These are phyloP conservation scores for Anorthoa munda DNA, from an alignment of 2,888 invertebrate genomes.

Conservation along the genomic window DNA sequence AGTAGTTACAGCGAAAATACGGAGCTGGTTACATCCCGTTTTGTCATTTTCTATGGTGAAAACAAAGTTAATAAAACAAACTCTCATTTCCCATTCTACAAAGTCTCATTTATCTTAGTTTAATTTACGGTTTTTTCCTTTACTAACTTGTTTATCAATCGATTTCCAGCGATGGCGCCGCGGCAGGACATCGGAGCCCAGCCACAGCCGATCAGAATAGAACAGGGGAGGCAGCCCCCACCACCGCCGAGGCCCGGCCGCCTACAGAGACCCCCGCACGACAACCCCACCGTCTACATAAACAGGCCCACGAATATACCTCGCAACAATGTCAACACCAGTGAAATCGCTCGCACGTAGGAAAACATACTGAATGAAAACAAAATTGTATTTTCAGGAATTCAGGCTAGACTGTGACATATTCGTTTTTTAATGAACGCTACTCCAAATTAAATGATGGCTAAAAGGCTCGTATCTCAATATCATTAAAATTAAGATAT, in stretches of 20 bases:
- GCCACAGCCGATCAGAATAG: slow-evolving; percentile 77
- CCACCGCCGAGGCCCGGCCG: slow-evolving; percentile 85
- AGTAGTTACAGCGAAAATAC: slow-evolving; percentile 7
- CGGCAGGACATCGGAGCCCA: slow-evolving; percentile 82
- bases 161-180: slow-evolving; percentile 83
- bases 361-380: slow-evolving; percentile 50
- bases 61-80: slow-evolving; percentile 1
- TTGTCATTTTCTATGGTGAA: background rate
- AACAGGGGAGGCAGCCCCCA: slow-evolving; percentile 76
- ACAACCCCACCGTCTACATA: slow-evolving; percentile 83
- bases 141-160: slow-evolving; percentile 53
- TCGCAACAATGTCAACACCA: slow-evolving; percentile 70
- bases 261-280: slow-evolving; percentile 86
- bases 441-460: background rate
- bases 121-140: slow-evolving; percentile 26
- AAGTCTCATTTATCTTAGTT: slow-evolving; percentile 21
- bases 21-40: background rate
- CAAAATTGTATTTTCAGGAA: slow-evolving; percentile 38
- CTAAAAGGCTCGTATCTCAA: slow-evolving; percentile 36
- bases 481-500: background rate
- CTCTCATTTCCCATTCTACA: too few relatives aligned
- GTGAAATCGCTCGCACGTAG: slow-evolving; percentile 65
- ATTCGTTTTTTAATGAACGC: background rate
- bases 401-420: slow-evolving; percentile 36
- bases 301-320: slow-evolving; percentile 74